Evolutionary conservation across 2,113 vertebrate species (phyloP).

Genomic region (Heliornis fulica): DNA sequence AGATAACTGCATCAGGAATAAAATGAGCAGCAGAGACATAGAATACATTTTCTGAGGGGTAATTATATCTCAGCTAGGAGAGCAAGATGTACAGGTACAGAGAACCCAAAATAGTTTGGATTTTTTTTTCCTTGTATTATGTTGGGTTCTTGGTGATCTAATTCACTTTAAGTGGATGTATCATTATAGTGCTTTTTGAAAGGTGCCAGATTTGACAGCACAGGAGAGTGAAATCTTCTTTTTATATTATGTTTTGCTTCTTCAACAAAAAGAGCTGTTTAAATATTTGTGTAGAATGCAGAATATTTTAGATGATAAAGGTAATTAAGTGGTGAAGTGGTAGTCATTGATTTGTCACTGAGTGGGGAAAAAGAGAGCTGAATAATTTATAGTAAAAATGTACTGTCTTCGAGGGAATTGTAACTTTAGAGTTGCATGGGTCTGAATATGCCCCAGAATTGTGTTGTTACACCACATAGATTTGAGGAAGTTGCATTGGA

Average conservation of each 20-base stretch:
- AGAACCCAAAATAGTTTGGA: conserved; percentile 40
- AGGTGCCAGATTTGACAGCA: conserved; percentile 53
- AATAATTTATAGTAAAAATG: conserved; percentile 60
- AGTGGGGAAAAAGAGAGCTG: conserved; percentile 19
- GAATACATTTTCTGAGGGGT: conserved; percentile 9
- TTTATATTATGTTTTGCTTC: conserved; percentile 58
- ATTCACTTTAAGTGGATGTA: conserved; percentile 51
- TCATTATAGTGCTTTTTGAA: conserved; percentile 39
- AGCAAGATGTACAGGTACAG: conserved; percentile 15
- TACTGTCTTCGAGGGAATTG: neutral
- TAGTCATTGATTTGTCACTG: conserved; percentile 62
- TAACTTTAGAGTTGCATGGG: neutral
- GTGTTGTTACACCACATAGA: neutral
- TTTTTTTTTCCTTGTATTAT: conserved; percentile 2
- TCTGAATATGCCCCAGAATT: neutral
- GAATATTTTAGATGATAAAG: conserved; percentile 58
- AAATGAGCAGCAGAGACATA: neutral
- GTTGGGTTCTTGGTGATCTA: conserved; percentile 43
- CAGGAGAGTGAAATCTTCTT: conserved; percentile 31
- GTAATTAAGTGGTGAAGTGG: conserved; percentile 60
- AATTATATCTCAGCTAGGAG: conserved; percentile 16
- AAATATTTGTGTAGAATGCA: conserved; percentile 65
- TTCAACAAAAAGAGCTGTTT: conserved; percentile 53
- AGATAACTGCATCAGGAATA: neutral
- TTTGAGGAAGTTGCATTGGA: neutral